Conservation (phyloP, 2,113 vertebrate genomes). For the Heterochromis multidens region DNA sequence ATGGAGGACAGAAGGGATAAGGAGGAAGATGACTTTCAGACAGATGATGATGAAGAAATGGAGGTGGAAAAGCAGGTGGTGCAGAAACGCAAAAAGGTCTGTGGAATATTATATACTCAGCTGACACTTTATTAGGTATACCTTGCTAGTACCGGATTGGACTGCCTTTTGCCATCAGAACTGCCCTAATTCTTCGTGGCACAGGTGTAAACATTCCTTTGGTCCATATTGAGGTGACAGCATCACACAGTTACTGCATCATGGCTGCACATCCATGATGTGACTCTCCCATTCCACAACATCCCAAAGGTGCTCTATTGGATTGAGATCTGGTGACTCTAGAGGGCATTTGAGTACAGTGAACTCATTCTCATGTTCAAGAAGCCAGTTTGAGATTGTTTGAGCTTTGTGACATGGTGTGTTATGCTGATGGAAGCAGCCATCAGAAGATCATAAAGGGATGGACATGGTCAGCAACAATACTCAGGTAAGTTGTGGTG, state of each 20-base stretch:
- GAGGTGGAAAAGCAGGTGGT: slow-evolving; percentile 54
- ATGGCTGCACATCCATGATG: neutral
- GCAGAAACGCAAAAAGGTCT: slow-evolving; percentile 77
- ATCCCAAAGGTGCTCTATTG: neutral
- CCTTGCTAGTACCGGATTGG: too few species aligned
- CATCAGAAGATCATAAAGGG: neutral
- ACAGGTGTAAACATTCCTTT: neutral
- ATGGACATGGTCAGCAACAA: neutral
- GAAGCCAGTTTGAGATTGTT: neutral
- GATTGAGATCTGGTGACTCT: neutral
- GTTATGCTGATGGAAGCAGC: neutral
- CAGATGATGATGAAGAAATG: slow-evolving; percentile 71
- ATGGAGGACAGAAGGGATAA: neutral
- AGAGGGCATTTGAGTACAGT: neutral
- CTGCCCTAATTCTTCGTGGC: neutral
- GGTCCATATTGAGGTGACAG: neutral
- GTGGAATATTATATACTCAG: neutral
- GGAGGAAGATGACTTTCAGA: slow-evolving; percentile 71
- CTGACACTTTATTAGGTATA: neutral
- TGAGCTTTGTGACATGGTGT: neutral
- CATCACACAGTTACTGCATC: neutral
- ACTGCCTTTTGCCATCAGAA: neutral
- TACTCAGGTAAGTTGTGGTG: too few species aligned
- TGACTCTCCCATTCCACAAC: neutral
- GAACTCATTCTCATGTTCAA: neutral